phyloP scores from a whole-genome alignment of 1,140 invertebrate genomes.

The Halotydeus destructor region DNA sequence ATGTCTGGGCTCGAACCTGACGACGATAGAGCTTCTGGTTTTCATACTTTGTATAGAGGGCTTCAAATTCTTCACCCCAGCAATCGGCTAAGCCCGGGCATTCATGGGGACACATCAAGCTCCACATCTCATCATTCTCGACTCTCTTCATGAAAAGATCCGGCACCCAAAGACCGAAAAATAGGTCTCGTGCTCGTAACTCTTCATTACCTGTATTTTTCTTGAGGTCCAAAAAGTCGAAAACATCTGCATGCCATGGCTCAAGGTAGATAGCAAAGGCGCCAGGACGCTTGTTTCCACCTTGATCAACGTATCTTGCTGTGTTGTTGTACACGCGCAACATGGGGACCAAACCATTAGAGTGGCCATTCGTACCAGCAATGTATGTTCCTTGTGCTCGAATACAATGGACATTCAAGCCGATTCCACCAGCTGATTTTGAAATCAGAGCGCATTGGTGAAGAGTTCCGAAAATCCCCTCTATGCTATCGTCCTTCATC shows the following conservation, averaged over 20 bases:
- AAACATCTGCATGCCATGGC: conserved; percentile 96
- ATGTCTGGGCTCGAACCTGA: conserved; percentile 57
- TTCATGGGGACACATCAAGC: conserved; percentile 87
- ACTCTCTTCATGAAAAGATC: conserved; percentile 97
- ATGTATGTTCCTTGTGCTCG: conserved; percentile 75
- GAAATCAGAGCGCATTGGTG: conserved; percentile 89
- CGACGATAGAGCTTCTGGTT: conserved; percentile 46
- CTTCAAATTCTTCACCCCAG: conserved; percentile 87
- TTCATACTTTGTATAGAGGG: conserved; percentile 77
- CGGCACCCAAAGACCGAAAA: conserved; percentile 94
- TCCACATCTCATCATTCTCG: conserved; percentile 66
- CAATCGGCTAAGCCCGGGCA: conserved; percentile 70
- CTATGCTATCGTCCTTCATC: conserved; percentile 89
- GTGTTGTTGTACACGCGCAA: conserved; percentile 88
- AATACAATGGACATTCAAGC: conserved; percentile 89
- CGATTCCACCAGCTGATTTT: conserved; percentile 92
- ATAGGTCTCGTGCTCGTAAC: conserved; percentile 76
- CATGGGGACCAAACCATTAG: conserved; percentile 96
- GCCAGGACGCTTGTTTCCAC: conserved; percentile 52
- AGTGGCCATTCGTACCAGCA: conserved; percentile 78
- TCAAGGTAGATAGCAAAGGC: conserved; percentile 97
- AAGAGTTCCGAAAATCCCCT: conserved; percentile 90
- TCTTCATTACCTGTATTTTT: conserved; percentile 93
- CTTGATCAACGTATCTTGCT: conserved; percentile 91
- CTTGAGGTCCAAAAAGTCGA: conserved; percentile 79